Base-by-base conservation (phyloP, 1,140 invertebrate genomes). In the Drosophila chauvacae region DNA sequence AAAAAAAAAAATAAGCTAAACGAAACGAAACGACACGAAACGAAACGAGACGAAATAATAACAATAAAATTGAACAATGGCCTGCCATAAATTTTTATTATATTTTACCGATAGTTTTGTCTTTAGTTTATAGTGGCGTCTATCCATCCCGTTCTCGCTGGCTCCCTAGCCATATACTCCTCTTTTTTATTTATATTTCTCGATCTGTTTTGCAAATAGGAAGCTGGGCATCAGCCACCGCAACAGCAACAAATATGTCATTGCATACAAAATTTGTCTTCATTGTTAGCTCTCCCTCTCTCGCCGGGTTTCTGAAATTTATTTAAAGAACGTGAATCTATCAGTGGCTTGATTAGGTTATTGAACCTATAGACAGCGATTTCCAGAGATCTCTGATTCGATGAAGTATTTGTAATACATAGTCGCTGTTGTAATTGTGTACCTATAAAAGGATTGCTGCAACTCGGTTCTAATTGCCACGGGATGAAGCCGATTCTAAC, bases 61-160 rank as follows among this genome's bases (percentile, higher is more conserved):
- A 80, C 83, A 88, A 88, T 84, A 88, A 74, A 78, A 80, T 64
- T 73, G 41, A 84, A 87, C 85, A 87, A 87, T 71, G 76, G 84
- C 30, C 69, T 48, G 72, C 50, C 64, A 81, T 87, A 66, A 79
- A 90, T 88, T 80, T 85, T 88, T 84, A 87, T 88, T 87, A 87
- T 84, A 69, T 84, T 84, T 87, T 82, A 82, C 79, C 79, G 79
- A 81, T 87, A 79, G 76, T 57, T 60, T 77, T 58, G 61, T 59
- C 73, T 81, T 48, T 65, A 47, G 66, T 56, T 66, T 77, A 77
- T 74, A 74, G 71, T 77, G 74, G 55, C 42, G 26, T 68, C 73
- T 26, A 47, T 68, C 74, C 72, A 66, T 77, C 74, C 77, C 74
- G 45, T 41, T 77, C 56, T 11, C 20, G 13, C 66, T 18, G 56